Base-by-base conservation (phyloP, 2,888 invertebrate genomes). In the Melinaea marsaeus region DNA sequence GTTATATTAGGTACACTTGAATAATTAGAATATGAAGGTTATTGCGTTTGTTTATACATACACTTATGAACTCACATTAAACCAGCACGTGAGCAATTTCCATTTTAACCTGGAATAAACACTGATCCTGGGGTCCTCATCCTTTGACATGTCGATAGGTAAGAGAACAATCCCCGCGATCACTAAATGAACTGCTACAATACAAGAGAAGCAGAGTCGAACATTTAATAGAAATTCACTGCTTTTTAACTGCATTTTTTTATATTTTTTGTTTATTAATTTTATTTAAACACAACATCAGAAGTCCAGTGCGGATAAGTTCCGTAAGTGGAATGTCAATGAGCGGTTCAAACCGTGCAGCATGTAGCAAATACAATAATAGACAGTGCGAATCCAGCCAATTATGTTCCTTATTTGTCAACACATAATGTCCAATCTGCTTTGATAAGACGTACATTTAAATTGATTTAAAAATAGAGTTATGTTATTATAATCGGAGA, bases 41-140 rank as follows among this genome's bases (percentile, higher is more conserved):
- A 46, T 46, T 13, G n/a, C n/a, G 3, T 46, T 46, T n/a, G n/a
- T 46, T 46, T 32, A 55, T 42, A 45, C 45, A 55, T 42, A 45
- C 45, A 34, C 32, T 5, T n/a, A 13, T 0, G 64, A 65, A 80
- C 78, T 81, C 69, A 83, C 83, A 72, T 83, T 83, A 58, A 80
- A 82, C 81, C 79, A 81, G 62, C 74, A 76, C 9, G 84, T 83
- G 3, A 83, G 66, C n/a, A 83, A 69, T 61, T 75, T 77, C 80
- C 80, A 83, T 57, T 76, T 73, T 1, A 78, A 59, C 22, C 69
- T 66, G 4, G 63, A 64, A 59, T 82, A 83, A 0, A 70, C 72
- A 58, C 74, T 73, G 46, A 83, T 64, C 45, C 55, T 64, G 0
- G 79, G 79, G 47, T 83, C 80, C 0, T 73, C 72, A 35, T 83